These are phyloP conservation scores for Rhabditoides inermis DNA, from an alignment of 2,888 invertebrate genomes.

Conservation along the genomic window DNA sequence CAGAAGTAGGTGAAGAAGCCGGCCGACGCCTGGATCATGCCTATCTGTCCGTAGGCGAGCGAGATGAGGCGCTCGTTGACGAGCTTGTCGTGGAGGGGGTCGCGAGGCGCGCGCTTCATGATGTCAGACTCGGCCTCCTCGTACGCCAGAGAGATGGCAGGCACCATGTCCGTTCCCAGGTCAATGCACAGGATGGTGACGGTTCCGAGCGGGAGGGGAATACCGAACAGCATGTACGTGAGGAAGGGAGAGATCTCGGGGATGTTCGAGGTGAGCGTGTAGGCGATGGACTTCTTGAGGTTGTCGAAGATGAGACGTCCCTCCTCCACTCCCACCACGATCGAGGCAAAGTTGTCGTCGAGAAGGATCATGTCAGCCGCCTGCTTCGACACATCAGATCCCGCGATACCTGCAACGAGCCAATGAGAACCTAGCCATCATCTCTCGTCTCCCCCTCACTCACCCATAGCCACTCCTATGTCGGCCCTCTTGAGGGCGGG, in stretches of 20 bases:
- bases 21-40: conserved; percentile 99
- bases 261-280: conserved; percentile 60
- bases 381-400: conserved; percentile 69
- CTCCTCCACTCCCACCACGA: conserved; percentile 75
- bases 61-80: conserved; percentile 87
- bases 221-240: conserved; percentile 57
- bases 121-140: conserved; percentile 69
- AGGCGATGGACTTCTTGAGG: conserved; percentile 59
- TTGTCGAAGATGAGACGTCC: conserved; percentile 60
- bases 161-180: conserved; percentile 61
- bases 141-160: conserved; percentile 69
- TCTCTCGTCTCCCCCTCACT: no score
- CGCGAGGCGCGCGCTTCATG: conserved; percentile 64
- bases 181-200: conserved; percentile 61
- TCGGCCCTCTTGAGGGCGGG: conserved; percentile 62
- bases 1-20: conserved; percentile 99
- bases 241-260: conserved; percentile 60
- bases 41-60: conserved; percentile 98
- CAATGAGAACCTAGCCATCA: no score
- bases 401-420: conserved; percentile 47
- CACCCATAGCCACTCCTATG: conserved; percentile 56
- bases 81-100: conserved; percentile 63
- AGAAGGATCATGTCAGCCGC: conserved; percentile 98
- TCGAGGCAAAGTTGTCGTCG: conserved; percentile 94
- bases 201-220: conserved; percentile 59